phyloP scores from a whole-genome alignment of 2,888 invertebrate genomes.

The Cerastis leucographa region DNA sequence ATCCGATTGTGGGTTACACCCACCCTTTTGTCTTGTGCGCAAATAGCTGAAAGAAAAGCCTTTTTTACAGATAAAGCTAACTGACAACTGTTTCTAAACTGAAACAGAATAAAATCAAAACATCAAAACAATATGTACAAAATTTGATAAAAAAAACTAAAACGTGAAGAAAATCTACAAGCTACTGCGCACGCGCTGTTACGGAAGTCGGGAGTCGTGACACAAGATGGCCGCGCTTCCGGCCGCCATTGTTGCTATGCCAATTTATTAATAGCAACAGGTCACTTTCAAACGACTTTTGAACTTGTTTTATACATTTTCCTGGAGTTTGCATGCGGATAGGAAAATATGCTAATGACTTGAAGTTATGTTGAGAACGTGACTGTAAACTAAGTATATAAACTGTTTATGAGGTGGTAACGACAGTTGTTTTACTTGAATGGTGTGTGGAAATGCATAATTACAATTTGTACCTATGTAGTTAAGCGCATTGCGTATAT shows the following conservation, averaged over 20 bases:
- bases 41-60: not conserved
- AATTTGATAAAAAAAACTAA: too few relatives aligned
- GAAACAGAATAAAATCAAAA: not conserved
- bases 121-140: too few relatives aligned
- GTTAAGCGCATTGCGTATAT: not conserved
- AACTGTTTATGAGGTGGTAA: conserved; percentile 22
- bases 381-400: not conserved
- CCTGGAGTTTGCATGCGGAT: conserved; percentile 16
- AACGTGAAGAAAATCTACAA: conserved; percentile 42
- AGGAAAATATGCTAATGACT: conserved; percentile 36
- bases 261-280: conserved; percentile 38
- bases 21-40: not conserved
- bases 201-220: conserved; percentile 70
- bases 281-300: conserved; percentile 63
- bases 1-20: not conserved
- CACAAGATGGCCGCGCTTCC: conserved; percentile 68
- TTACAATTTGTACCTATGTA: not conserved
- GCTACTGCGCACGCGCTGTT: conserved; percentile 53
- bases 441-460: not conserved
- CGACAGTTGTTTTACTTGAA: not conserved
- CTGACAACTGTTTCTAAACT: not conserved
- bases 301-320: conserved; percentile 58
- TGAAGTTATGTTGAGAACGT: conserved; percentile 9
- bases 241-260: conserved; percentile 60
- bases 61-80: not conserved